Evolutionary conservation across 2,113 vertebrate genomes (phyloP).

Genomic region (Romanogobio albipinnatus): DNA sequence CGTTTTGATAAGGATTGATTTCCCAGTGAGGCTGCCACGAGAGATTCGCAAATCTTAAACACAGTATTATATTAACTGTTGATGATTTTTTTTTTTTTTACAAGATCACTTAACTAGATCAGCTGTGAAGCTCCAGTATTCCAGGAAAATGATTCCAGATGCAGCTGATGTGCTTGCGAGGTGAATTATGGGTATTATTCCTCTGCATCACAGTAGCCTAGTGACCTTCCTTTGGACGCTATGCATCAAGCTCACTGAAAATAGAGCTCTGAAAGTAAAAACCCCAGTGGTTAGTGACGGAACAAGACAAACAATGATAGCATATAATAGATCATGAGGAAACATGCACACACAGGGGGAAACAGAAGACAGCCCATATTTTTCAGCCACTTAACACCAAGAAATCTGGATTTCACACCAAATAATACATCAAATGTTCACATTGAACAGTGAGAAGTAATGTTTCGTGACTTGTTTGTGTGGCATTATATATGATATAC

Average conservation of each 20-base stretch:
- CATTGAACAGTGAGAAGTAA: not conserved
- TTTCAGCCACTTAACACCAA: not conserved
- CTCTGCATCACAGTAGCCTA: constrained; percentile 10
- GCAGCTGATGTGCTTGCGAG: not conserved
- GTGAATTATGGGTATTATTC: constrained; percentile 20
- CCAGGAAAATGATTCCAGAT: not conserved
- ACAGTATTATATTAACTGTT: not conserved
- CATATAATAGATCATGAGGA: constrained; percentile 21
- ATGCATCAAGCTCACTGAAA: constrained; percentile 35
- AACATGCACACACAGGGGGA: not conserved
- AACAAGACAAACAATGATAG: constrained; percentile 38
- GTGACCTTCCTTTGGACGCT: constrained; percentile 23
- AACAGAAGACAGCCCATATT: not conserved
- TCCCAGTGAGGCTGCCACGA: not conserved
- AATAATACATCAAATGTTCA: not conserved
- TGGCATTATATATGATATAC: no score
- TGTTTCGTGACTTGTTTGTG: not conserved
- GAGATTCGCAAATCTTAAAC: not conserved
- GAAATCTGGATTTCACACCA: not conserved
- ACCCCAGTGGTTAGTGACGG: constrained; percentile 13
- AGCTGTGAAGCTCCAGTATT: not conserved
- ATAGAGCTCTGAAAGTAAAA: constrained; percentile 21
- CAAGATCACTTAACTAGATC: not conserved
- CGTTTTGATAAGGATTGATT: not conserved
- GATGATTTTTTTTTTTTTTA: not conserved